Conservation (phyloP, 2,797 vertebrate species). For the Poeciliopsis turneri region DNA sequence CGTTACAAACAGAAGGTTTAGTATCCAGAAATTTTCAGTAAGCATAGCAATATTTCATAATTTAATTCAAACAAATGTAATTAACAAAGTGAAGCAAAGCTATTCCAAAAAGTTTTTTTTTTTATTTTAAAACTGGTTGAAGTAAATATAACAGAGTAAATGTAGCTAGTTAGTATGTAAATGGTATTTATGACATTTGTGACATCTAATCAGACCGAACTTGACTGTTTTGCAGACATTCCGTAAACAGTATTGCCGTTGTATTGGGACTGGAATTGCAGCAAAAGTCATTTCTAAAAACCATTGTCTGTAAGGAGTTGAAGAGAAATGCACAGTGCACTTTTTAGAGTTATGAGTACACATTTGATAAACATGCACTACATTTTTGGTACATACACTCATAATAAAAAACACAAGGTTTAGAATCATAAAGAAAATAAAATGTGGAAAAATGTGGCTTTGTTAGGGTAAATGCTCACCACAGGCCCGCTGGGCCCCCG, state of each 20-base stretch:
- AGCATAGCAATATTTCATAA: not conserved
- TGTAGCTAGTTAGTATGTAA: too few relatives aligned
- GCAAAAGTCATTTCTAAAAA: not conserved
- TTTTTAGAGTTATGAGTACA: not conserved
- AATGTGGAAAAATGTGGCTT: not conserved
- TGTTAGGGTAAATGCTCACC: slow-evolving; percentile 79
- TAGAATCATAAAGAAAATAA: not conserved
- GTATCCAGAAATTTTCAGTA: not conserved
- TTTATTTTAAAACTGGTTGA: not conserved
- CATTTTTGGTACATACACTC: not conserved
- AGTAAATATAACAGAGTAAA: not conserved
- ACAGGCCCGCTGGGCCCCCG: slow-evolving; percentile 83
- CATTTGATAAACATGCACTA: not conserved
- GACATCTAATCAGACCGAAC: not conserved
- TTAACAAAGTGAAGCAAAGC: not conserved
- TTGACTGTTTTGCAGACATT: not conserved
- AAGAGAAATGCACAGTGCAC: not conserved
- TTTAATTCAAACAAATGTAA: not conserved
- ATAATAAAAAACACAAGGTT: not conserved
- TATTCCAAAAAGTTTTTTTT: not conserved
- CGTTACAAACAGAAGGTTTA: not conserved
- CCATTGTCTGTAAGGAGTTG: not conserved
- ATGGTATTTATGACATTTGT: too few relatives aligned
- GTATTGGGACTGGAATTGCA: not conserved
- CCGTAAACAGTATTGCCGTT: not conserved